phyloP scores from a whole-genome alignment of 2,888 invertebrate species.

The Falcaria lacertinaria region DNA sequence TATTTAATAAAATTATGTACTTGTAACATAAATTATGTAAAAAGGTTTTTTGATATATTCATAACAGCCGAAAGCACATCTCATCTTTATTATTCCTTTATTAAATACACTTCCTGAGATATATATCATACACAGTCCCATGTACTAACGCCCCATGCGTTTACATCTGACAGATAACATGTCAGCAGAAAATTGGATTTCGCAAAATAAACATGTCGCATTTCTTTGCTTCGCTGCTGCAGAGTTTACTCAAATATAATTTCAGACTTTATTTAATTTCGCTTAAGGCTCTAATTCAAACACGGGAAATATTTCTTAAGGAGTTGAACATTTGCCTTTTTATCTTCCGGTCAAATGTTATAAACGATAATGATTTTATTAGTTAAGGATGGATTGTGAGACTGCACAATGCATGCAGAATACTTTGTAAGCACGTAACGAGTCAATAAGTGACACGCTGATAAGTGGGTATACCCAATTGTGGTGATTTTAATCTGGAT shows the following conservation, averaged over 20 bases:
- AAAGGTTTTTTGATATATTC: not conserved
- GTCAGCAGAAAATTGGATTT: constrained; percentile 79
- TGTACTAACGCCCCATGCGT: constrained; percentile 43
- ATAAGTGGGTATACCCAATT: not conserved
- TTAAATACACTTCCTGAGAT: no score
- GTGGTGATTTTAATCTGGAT: not conserved
- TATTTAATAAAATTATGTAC: no score
- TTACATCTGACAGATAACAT: constrained; percentile 69
- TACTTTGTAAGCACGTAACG: not conserved
- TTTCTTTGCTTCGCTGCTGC: constrained; percentile 31
- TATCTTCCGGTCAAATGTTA: not conserved
- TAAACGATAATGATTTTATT: no score
- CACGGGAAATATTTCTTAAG: not conserved
- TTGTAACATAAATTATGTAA: no score
- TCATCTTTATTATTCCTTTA: not conserved
- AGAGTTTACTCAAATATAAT: constrained; percentile 11
- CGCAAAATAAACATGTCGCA: constrained; percentile 72
- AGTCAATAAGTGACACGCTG: not conserved
- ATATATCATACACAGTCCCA: not conserved
- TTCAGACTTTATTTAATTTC: constrained; percentile 17
- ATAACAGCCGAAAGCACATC: not conserved
- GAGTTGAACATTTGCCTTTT: not conserved
- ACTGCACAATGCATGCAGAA: not conserved
- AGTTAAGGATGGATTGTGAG: not conserved
- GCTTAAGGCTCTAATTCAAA: constrained; percentile 2